These are phyloP conservation scores for Sinhomidia bicolor DNA, from an alignment of 2,888 invertebrate genomes.

Conservation along the genomic window DNA sequence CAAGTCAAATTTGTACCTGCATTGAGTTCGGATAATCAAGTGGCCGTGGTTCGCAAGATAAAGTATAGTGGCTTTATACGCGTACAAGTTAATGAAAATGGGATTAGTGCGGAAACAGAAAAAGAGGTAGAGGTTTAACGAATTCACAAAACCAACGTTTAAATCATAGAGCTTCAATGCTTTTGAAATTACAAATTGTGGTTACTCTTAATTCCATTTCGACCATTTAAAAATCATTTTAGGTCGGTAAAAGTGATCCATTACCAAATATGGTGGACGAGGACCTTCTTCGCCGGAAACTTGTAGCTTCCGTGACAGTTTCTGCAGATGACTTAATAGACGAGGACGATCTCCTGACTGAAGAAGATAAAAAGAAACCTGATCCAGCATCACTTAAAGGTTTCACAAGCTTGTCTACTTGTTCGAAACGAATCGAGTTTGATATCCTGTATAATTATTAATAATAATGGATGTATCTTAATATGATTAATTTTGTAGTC, in stretches of 20 bases:
- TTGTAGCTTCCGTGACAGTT: constrained; percentile 36
- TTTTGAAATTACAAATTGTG: neutral
- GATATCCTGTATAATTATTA: no score
- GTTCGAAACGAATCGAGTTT: no score
- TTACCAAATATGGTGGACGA: neutral
- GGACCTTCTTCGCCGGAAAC: constrained; percentile 24
- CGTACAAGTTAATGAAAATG: constrained; percentile 7
- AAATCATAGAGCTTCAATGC: neutral
- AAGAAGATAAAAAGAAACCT: constrained; percentile 94
- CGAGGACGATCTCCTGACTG: constrained; percentile 93
- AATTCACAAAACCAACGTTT: neutral
- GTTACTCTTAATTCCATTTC: neutral
- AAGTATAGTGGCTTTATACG: constrained; percentile 68
- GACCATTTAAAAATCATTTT: neutral
- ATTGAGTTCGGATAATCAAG: neutral
- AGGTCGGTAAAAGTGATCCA: constrained; percentile 70
- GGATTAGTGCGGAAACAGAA: constrained; percentile 65
- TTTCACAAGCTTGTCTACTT: no score
- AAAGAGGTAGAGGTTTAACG: constrained; percentile 60
- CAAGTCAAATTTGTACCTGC: constrained; percentile 21
- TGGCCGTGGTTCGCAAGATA: constrained; percentile 46
- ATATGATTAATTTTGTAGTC: constrained; percentile 83
- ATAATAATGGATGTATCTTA: neutral
- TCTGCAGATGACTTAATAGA: constrained; percentile 86
- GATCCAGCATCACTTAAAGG: constrained; percentile 91